Percentiles rank a stretch among this genome's conserved stretches.
Conservation (phyloP, 2,888 invertebrate genomes). For the Folsomia candida region DNA sequence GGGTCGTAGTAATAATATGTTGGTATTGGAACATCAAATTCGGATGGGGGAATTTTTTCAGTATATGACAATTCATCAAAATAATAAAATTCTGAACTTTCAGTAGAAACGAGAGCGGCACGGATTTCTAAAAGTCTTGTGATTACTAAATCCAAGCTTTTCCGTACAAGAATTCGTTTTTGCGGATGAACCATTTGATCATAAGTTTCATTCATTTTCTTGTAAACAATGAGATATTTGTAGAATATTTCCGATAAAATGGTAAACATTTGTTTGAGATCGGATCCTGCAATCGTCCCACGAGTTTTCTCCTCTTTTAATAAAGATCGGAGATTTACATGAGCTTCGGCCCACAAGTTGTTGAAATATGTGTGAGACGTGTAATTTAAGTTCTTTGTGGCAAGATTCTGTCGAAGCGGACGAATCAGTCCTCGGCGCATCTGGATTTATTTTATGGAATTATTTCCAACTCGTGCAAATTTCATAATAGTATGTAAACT, state of each 20-base stretch:
- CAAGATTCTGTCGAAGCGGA: neutral
- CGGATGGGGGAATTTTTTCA: conserved; percentile 72
- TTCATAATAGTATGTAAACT: too few relatives aligned
- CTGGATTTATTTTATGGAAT: neutral
- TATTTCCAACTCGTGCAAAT: neutral
- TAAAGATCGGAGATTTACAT: conserved; percentile 26
- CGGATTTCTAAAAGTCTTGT: conserved; percentile 85
- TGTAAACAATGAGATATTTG: conserved; percentile 74
- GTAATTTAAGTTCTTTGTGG: neutral
- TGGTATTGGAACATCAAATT: conserved; percentile 70
- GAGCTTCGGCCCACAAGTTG: conserved; percentile 42
- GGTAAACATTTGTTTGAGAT: conserved; percentile 63
- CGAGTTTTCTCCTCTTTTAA: conserved; percentile 32
- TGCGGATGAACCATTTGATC: conserved; percentile 93
- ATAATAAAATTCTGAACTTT: conserved; percentile 81
- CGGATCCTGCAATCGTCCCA: conserved; percentile 55
- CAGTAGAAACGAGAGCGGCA: conserved; percentile 80
- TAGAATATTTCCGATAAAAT: conserved; percentile 71
- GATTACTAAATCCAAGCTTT: conserved; percentile 71
- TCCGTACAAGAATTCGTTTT: conserved; percentile 74
- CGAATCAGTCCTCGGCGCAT: neutral
- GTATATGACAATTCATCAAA: conserved; percentile 75
- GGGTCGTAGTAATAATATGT: conserved; percentile 60
- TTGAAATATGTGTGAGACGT: conserved; percentile 39
- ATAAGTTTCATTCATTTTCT: conserved; percentile 74